Conservation (phyloP, 2,797 vertebrate species). For the Enteromius mattozi region DNA sequence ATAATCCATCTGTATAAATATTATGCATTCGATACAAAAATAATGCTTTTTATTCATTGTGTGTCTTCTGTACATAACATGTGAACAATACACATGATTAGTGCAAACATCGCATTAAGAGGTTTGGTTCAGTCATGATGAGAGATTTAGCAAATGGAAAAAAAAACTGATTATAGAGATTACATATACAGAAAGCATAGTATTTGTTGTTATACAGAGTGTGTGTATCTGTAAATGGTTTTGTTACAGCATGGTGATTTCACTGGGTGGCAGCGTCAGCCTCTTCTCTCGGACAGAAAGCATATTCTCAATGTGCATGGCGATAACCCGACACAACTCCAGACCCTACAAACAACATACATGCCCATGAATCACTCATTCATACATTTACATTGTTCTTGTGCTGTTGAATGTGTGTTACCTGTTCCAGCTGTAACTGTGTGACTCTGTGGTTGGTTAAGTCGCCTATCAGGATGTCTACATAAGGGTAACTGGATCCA, state of each 20-base stretch:
- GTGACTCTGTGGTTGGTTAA: slow-evolving; percentile 81
- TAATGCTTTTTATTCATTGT: slow-evolving; percentile 6
- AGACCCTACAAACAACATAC: slow-evolving; percentile 80
- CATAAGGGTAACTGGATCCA: slow-evolving; percentile 90
- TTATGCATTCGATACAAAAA: slow-evolving; percentile 34
- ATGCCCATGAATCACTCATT: neutral
- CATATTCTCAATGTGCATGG: slow-evolving; percentile 91
- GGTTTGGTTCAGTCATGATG: slow-evolving; percentile 13
- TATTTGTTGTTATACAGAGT: neutral
- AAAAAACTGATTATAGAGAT: neutral
- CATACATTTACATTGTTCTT: neutral
- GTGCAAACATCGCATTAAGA: slow-evolving; percentile 29
- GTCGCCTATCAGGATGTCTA: slow-evolving; percentile 89
- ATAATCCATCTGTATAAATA: slow-evolving; percentile 28
- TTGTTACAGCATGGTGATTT: slow-evolving; percentile 91
- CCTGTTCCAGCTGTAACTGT: slow-evolving; percentile 96
- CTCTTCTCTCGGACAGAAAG: slow-evolving; percentile 88
- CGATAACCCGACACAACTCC: slow-evolving; percentile 93
- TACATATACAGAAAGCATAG: neutral
- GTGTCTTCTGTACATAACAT: slow-evolving; percentile 18
- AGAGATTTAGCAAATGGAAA: neutral
- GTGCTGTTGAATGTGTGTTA: slow-evolving; percentile 49
- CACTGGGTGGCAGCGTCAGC: slow-evolving; percentile 91
- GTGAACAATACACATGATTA: slow-evolving; percentile 18
- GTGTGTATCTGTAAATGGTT: slow-evolving; percentile 1